Base-by-base conservation (phyloP, 2,797 vertebrate genomes). In the Florisuga fusca region DNA sequence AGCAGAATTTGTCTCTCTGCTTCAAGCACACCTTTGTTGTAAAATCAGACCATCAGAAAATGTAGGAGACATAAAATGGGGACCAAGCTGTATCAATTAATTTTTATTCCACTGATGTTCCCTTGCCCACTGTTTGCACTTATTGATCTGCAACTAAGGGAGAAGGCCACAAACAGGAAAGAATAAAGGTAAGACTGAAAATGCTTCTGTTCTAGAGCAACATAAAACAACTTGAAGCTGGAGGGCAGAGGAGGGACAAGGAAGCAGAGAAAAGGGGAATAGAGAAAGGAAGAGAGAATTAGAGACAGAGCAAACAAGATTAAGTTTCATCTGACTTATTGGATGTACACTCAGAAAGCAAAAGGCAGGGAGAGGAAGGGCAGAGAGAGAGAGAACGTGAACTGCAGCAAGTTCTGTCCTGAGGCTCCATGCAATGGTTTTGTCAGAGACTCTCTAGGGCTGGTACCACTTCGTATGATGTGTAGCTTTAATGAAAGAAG, bases 401-500 rank as follows among this genome's bases (percentile, higher is more conserved):
- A 94, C 86, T 84, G 92, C 69, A 89, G 87, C 71, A 61, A 85
- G 91, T 91, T 93, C 90, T 94, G 87, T 96, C 95, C 95, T 94
- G 76, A 92, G 94, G 96, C 93, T 94, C 72, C 82, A 72, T 82
- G 87, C 91, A 79, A 75, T 68, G 68, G 84, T 79, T 94, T 94
- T 93, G 88, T 95, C 81, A 89, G 91, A 96, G 86, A 48, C 38
- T 85, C 88, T 89, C 78, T 50, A 76, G 92, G 58, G 91, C 69
- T 78, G 53, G 43, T 94, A 96, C 80, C 94, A 91, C 94, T 91
- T 97, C 50, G 0, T 81, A 95, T 97, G 97, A 97, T 97, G 77
- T 97, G 95, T 92, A 89, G 96, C 92, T 96, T 96, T 97, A 96
- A 97, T 97, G 96, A 97, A 97, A 95, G 73, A 93, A 95, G 77